These are phyloP conservation scores for Halcyon leucocephala DNA, from an alignment of 2,797 vertebrate species.

Conservation along the genomic window DNA sequence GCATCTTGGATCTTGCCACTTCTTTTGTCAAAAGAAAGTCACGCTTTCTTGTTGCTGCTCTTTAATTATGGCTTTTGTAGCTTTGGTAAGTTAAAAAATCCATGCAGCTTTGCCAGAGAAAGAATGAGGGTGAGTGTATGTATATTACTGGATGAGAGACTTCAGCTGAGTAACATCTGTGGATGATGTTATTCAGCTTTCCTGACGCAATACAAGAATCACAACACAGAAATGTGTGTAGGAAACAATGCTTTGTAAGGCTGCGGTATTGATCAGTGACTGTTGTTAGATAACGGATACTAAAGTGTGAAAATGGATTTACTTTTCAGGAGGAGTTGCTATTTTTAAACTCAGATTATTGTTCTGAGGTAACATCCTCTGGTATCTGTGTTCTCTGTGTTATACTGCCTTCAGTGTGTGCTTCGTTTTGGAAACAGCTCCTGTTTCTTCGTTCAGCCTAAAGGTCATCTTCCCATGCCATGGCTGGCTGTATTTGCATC, in stretches of 20 bases:
- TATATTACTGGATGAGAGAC: not conserved
- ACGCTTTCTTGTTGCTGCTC: not conserved
- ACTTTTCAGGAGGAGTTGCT: not conserved
- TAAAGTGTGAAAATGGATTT: not conserved
- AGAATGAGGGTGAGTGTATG: not conserved
- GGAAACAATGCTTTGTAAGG: not conserved
- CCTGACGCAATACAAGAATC: not conserved
- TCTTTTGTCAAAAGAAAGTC: not conserved
- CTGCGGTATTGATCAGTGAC: not conserved
- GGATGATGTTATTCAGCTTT: not conserved
- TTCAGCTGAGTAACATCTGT: not conserved
- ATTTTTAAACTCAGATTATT: not conserved
- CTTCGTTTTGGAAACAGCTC: not conserved
- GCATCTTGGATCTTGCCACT: not conserved
- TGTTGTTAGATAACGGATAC: not conserved
- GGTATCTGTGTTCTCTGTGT: not conserved
- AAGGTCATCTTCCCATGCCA: conserved; percentile 29
- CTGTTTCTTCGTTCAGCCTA: not conserved
- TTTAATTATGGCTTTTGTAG: not conserved
- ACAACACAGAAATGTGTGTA: not conserved
- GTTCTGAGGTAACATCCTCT: not conserved
- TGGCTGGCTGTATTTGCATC: not conserved
- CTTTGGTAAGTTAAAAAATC: not conserved
- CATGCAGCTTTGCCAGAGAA: not conserved
- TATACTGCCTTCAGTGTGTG: not conserved